These are phyloP conservation scores for Melanocharis versteri DNA, from an alignment of 2,113 vertebrate species.

Conservation along the genomic window DNA sequence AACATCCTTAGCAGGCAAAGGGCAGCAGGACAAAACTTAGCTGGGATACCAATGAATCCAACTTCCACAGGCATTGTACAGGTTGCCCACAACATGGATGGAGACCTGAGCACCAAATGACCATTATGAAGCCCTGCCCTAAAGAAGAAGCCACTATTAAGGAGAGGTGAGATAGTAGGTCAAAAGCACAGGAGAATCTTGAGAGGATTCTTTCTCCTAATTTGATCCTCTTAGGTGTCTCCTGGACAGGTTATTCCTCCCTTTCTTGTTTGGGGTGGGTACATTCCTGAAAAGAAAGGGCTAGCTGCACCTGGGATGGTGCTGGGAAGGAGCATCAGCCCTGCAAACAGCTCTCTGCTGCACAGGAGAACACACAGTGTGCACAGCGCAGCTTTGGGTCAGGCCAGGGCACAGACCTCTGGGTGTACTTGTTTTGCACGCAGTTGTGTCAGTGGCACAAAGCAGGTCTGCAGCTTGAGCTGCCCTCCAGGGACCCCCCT, in stretches of 20 bases:
- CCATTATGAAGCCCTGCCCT: accelerated
- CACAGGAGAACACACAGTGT: accelerated
- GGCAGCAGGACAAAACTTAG: background rate
- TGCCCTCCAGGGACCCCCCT: background rate
- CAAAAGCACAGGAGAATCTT: background rate
- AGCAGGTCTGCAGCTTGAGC: background rate
- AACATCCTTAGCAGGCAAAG: background rate
- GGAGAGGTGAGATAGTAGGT: background rate
- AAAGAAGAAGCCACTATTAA: background rate
- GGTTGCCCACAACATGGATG: background rate
- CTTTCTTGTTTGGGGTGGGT: background rate
- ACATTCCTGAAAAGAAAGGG: background rate
- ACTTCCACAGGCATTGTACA: background rate
- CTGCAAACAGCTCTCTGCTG: background rate
- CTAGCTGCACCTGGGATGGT: background rate
- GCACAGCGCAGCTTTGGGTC: background rate
- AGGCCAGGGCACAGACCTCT: background rate
- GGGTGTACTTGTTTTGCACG: accelerated
- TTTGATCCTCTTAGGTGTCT: background rate
- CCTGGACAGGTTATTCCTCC: background rate
- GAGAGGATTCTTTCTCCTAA: background rate
- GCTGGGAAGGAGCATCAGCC: background rate
- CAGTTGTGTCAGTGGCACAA: background rate
- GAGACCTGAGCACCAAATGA: background rate
- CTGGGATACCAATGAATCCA: background rate